These are phyloP conservation scores for Piprites chloris DNA, from an alignment of 2,113 vertebrate species.

Conservation along the genomic window DNA sequence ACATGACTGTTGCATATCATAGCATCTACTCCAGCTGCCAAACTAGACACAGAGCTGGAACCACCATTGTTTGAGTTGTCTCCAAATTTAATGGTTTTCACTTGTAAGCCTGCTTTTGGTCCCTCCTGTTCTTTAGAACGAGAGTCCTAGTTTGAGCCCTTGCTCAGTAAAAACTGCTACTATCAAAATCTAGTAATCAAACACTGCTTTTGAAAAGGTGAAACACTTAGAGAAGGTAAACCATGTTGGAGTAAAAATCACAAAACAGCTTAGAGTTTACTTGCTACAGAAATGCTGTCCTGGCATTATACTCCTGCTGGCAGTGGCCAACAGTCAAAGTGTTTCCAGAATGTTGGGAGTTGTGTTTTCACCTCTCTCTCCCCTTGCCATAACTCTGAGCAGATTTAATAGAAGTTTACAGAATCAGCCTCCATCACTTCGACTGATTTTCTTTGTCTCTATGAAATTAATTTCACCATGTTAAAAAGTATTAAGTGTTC, in stretches of 20 bases:
- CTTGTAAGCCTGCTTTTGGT: fast-evolving
- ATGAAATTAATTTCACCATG: neutral
- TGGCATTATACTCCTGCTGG: neutral
- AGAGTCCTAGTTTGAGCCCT: neutral
- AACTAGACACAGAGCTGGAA: neutral
- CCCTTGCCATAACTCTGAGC: neutral
- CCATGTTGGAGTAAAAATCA: neutral
- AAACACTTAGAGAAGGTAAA: neutral
- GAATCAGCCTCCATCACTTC: neutral
- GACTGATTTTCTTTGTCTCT: neutral
- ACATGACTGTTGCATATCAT: neutral
- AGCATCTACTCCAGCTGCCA: neutral
- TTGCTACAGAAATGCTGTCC: neutral
- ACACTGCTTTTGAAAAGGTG: neutral
- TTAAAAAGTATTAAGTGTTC: neutral
- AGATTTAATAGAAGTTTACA: neutral
- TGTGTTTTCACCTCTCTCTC: neutral
- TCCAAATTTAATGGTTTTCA: neutral
- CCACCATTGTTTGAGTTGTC: neutral
- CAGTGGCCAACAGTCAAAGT: neutral
- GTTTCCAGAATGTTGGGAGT: neutral
- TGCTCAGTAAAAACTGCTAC: neutral
- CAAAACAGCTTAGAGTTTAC: neutral
- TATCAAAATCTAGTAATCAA: neutral
- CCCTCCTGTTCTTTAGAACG: neutral